Conservation (phyloP, 2,888 invertebrate genomes). For the Himalopsyche kuldschensis region DNA sequence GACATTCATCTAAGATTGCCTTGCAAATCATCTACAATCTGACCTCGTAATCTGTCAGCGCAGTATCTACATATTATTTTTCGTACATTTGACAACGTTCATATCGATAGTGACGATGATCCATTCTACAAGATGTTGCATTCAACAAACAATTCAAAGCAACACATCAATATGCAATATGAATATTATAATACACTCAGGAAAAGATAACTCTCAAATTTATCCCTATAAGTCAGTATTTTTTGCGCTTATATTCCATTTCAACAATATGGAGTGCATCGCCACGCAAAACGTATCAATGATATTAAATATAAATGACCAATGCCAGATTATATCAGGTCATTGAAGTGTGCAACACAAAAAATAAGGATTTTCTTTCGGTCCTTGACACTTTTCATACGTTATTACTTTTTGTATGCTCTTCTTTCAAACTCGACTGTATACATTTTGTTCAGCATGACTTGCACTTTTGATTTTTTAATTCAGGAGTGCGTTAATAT, state of each 20-base stretch:
- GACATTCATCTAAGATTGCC: not conserved
- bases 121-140: conserved; percentile 7
- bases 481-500: too few species aligned
- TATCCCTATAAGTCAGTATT: not conserved
- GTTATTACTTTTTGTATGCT: not conserved
- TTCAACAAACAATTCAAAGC: conserved; percentile 10
- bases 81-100: conserved; percentile 13
- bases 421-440: not conserved
- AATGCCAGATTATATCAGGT: not conserved
- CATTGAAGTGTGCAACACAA: not conserved
- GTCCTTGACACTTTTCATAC: not conserved
- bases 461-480: not conserved
- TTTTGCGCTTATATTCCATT: not conserved
- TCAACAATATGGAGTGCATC: not conserved
- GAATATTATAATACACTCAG: conserved; percentile 1
- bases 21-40: conserved; percentile 1
- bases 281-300: not conserved
- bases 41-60: conserved; percentile 23
- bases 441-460: not conserved
- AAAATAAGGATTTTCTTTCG: not conserved
- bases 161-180: conserved; percentile 23
- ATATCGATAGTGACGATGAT: conserved; percentile 22
- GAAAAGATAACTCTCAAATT: not conserved
- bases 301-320: not conserved
- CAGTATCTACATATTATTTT: conserved; percentile 11